Percentiles rank a stretch among this genome's conserved stretches.
phyloP scores from a whole-genome alignment of 2,113 vertebrate species.

The Pituophis catenifer region DNA sequence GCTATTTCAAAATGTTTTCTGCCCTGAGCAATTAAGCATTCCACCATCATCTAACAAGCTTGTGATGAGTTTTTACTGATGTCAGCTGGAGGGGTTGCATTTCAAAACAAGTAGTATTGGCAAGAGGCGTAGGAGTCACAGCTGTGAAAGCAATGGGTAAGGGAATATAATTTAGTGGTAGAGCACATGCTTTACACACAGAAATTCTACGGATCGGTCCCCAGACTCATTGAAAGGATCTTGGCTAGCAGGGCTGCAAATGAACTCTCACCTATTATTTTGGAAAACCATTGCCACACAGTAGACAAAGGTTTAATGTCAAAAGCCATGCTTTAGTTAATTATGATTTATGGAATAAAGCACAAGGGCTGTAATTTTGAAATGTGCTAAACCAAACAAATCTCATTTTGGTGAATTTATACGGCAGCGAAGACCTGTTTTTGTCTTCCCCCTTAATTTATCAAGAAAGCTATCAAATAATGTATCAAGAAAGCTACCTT shows the following conservation, averaged over 20 bases:
- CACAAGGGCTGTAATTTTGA: neutral
- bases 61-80: conserved; percentile 21
- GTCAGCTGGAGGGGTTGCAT: conserved; percentile 14
- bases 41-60: conserved; percentile 16
- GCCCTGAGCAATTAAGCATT: neutral
- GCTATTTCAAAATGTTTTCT: neutral
- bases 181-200: neutral
- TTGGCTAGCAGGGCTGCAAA: neutral
- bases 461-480: neutral
- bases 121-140: neutral
- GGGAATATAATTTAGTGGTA: neutral
- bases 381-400: neutral
- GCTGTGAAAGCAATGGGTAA: neutral
- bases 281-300: neutral
- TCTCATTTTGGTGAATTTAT: neutral
- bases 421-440: neutral
- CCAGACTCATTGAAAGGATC: neutral
- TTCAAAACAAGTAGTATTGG: conserved; percentile 1
- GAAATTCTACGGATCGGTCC: neutral
- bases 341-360: neutral
- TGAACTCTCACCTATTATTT: neutral
- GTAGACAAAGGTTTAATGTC: neutral
- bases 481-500: neutral
- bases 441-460: neutral
- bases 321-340: neutral